Percentiles rank a stretch among this genome's conserved stretches.
These are phyloP conservation scores for Aradophagus sp. DNA, from an alignment of 1,140 invertebrate species.

Conservation along the genomic window DNA sequence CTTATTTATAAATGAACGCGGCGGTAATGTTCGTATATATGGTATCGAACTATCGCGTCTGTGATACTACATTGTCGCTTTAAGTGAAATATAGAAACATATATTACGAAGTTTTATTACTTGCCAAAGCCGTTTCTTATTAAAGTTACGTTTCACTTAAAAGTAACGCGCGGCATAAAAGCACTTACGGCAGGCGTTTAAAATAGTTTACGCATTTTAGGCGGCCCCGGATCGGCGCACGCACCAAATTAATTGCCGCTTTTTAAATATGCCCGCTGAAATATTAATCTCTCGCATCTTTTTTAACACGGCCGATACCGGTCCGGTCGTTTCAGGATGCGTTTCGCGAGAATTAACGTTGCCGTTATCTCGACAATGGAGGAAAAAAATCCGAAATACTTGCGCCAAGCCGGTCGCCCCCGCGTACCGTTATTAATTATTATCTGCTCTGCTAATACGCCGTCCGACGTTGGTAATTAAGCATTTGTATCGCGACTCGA, in stretches of 20 bases:
- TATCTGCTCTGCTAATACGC: constrained; percentile 46
- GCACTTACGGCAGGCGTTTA: constrained; percentile 13
- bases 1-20: constrained; percentile 39
- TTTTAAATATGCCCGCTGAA: too few species aligned
- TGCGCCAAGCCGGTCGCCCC: constrained; percentile 40
- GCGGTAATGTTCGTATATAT: constrained; percentile 5
- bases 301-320: neutral
- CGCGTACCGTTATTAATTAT: constrained; percentile 60
- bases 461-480: constrained; percentile 52
- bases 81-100: constrained; percentile 23
- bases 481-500: constrained; percentile 62
- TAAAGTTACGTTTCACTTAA: constrained; percentile 17
- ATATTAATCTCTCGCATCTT: constrained; percentile 15
- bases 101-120: constrained; percentile 20
- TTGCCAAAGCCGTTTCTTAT: constrained; percentile 11
- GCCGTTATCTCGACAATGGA: constrained; percentile 35
- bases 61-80: too few species aligned
- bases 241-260: too few species aligned
- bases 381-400: constrained; percentile 23
- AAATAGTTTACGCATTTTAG: constrained; percentile 11
- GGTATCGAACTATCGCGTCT: constrained; percentile 17
- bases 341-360: constrained; percentile 31
- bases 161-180: neutral
- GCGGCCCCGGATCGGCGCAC: too few species aligned
- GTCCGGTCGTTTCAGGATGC: constrained; percentile 23